Conservation (phyloP, 2,888 invertebrate genomes). For the Himalopsyche tibetana region DNA sequence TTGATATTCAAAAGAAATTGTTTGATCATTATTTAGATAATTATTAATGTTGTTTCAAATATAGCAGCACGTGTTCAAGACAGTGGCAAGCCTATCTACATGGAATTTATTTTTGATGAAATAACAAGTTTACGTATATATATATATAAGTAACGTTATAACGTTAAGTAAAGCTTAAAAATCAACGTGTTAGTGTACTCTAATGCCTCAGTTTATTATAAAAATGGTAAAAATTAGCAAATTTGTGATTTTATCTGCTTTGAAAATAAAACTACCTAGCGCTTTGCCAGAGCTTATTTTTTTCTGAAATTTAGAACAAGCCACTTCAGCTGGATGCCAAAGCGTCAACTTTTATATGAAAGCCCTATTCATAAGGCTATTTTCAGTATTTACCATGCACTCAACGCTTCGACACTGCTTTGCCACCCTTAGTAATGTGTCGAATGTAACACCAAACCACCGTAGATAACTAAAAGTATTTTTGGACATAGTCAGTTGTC, state of each 20-base stretch:
- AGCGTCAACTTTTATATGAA: background rate
- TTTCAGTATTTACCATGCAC: conserved; percentile 21
- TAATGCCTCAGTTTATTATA: too few species aligned
- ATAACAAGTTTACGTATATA: too few species aligned
- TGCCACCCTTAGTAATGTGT: background rate
- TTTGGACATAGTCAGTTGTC: background rate
- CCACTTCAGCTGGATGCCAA: background rate
- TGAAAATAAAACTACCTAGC: background rate
- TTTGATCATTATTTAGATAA: conserved; percentile 10
- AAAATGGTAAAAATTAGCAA: too few species aligned
- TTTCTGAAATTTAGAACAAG: background rate
- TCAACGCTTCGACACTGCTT: background rate
- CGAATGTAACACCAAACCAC: background rate
- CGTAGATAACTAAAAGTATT: background rate
- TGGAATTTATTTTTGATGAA: background rate
- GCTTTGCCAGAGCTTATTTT: too few species aligned
- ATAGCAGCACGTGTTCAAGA: background rate
- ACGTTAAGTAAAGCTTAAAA: too few species aligned
- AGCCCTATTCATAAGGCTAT: background rate
- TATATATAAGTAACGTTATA: too few species aligned
- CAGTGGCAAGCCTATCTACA: background rate
- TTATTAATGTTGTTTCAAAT: background rate
- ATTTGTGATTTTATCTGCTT: background rate
- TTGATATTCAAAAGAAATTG: background rate
- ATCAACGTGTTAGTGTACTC: too few species aligned